A percentile compares a stretch with the other conserved stretches of the same genome.
Conservation (phyloP, 2,113 vertebrate genomes). For the Colaptes auratus region DNA sequence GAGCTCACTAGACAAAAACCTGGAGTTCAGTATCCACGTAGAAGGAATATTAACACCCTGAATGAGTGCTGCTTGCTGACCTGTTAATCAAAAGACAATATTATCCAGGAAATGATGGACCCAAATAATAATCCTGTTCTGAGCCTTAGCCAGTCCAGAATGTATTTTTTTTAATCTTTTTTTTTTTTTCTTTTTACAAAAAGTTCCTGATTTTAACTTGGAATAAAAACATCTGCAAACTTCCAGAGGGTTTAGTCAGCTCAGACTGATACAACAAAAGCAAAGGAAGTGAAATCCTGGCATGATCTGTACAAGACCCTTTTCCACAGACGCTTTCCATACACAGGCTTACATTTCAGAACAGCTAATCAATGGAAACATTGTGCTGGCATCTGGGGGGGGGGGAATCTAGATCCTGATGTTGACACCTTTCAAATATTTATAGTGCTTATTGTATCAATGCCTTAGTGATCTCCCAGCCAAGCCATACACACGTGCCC, state of each 20-base stretch:
- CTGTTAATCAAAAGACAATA: neutral
- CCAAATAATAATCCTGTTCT: neutral
- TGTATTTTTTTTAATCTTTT: neutral
- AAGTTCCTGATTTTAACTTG: neutral
- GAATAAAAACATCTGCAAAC: slow-evolving; percentile 6
- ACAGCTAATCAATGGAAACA: slow-evolving; percentile 47
- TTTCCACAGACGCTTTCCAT: slow-evolving; percentile 21
- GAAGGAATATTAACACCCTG: neutral
- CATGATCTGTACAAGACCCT: neutral
- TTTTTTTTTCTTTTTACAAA: neutral
- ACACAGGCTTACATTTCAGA: slow-evolving; percentile 30
- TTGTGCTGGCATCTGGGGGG: slow-evolving; percentile 44
- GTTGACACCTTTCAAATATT: slow-evolving; percentile 63
- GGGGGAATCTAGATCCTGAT: slow-evolving; percentile 19
- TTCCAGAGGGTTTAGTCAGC: neutral
- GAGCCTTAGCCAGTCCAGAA: neutral
- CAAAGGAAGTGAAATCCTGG: slow-evolving; percentile 32
- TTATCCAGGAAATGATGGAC: neutral
- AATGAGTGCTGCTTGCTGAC: neutral
- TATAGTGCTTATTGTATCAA: slow-evolving; percentile 42
- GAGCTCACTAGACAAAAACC: neutral
- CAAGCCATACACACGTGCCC: slow-evolving; percentile 23
- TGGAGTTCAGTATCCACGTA: neutral
- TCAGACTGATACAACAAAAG: slow-evolving; percentile 22
- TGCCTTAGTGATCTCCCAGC: neutral